These are phyloP conservation scores for Pseudoatta argentina DNA, from an alignment of 1,140 invertebrate genomes.

Conservation along the genomic window DNA sequence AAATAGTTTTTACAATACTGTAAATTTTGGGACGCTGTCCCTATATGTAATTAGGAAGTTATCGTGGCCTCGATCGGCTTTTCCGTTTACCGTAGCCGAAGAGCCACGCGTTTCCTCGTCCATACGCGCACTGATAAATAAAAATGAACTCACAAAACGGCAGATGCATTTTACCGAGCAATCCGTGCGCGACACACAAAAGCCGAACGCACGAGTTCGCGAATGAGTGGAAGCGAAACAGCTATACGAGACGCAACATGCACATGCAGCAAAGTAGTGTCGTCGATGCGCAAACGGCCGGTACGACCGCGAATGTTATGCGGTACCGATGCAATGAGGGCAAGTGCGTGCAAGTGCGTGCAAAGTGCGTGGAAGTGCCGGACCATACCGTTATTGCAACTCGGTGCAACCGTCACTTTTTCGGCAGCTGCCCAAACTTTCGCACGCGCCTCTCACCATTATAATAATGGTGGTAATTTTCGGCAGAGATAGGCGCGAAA, in stretches of 20 bases:
- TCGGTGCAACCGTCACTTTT: slow-evolving; percentile 62
- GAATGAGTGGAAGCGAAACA: slow-evolving; percentile 1
- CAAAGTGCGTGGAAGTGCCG: slow-evolving; percentile 12
- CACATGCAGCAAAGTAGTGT: neutral
- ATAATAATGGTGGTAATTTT: slow-evolving; percentile 63
- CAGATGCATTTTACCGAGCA: slow-evolving; percentile 41
- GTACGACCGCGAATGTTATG: slow-evolving; percentile 22
- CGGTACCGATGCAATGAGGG: slow-evolving; percentile 21
- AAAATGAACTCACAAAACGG: neutral
- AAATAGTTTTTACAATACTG: slow-evolving; percentile 25
- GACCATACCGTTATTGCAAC: slow-evolving; percentile 24
- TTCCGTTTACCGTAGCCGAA: slow-evolving; percentile 9
- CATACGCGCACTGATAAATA: slow-evolving; percentile 1
- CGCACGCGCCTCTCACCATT: slow-evolving; percentile 49
- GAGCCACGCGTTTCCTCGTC: slow-evolving; percentile 12
- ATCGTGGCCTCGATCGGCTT: slow-evolving; percentile 39
- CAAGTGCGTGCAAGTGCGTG: slow-evolving; percentile 6
- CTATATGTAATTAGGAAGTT: slow-evolving; percentile 6
- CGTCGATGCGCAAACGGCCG: slow-evolving; percentile 40
- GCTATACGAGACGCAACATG: neutral
- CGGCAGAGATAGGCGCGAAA: slow-evolving; percentile 49
- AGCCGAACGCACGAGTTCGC: neutral
- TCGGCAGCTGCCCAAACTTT: slow-evolving; percentile 63
- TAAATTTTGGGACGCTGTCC: neutral
- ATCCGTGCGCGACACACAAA: slow-evolving; percentile 54